phyloP scores from a whole-genome alignment of 2,113 vertebrate genomes.

The Neodontobutis hainanensis region DNA sequence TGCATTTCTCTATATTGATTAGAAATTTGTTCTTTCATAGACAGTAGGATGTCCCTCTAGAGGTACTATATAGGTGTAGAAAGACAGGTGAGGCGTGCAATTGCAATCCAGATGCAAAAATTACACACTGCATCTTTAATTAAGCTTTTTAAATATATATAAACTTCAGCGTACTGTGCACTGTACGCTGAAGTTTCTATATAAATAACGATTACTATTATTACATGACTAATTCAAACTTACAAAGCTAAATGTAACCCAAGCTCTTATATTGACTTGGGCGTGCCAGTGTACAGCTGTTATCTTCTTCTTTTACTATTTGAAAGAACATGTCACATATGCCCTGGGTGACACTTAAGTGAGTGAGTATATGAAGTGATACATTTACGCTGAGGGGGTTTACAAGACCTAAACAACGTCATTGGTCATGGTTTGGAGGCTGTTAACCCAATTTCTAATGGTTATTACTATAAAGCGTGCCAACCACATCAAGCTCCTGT shows the following conservation, averaged over 20 bases:
- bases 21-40: no score
- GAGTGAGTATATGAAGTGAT: slow-evolving; percentile 6
- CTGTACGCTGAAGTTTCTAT: no score
- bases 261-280: neutral
- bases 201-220: no score
- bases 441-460: slow-evolving; percentile 1
- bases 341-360: neutral
- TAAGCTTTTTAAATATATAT: no score
- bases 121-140: no score
- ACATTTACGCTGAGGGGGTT: neutral
- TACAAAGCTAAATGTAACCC: neutral
- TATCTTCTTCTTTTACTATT: neutral
- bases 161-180: no score
- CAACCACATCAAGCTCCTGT: slow-evolving; percentile 1
- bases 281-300: neutral
- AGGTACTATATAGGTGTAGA: no score
- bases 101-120: no score
- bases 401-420: neutral
- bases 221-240: no score
- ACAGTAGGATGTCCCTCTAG: no score
- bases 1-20: no score
- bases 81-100: no score
- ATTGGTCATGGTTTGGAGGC: neutral
- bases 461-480: neutral
- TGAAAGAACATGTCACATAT: neutral